A percentile compares a stretch with the other conserved stretches of the same genome.
phyloP scores from a whole-genome alignment of 2,113 vertebrate genomes.

The Indri indri region DNA sequence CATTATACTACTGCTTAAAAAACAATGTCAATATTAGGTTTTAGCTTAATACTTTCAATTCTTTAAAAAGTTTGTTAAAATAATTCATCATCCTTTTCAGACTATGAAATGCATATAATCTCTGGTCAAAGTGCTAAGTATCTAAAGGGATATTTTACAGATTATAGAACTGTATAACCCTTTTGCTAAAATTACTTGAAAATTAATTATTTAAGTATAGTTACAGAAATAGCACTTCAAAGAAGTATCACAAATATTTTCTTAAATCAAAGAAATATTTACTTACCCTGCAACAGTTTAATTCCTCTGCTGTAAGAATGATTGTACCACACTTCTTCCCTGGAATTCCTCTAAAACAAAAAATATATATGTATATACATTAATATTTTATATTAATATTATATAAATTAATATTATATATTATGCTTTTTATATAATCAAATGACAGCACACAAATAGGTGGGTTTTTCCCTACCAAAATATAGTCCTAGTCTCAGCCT shows the following conservation, averaged over 20 bases:
- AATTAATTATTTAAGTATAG: background rate
- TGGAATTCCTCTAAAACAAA: constrained; percentile 92
- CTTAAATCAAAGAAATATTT: constrained; percentile 32
- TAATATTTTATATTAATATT: background rate
- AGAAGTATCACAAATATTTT: background rate
- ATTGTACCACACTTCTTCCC: constrained; percentile 96
- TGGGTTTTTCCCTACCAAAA: background rate
- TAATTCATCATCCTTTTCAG: background rate
- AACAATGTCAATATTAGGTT: background rate
- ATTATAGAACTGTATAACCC: background rate
- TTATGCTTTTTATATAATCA: background rate
- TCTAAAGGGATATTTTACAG: background rate
- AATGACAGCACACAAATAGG: background rate
- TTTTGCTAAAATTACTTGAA: constrained; percentile 4
- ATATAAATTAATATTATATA: background rate
- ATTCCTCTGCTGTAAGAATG: constrained; percentile 96
- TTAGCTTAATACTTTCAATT: constrained; percentile 4
- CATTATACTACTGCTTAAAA: background rate
- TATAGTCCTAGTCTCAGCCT: background rate
- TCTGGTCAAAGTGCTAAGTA: background rate
- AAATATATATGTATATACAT: constrained; percentile 18
- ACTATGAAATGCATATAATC: background rate
- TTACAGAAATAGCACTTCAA: constrained; percentile 7
- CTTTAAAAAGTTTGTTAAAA: background rate
- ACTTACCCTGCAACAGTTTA: constrained; percentile 97